Evolutionary conservation across 2,888 invertebrate species (phyloP).

Genomic region (Caenorhabditis sp.): DNA sequence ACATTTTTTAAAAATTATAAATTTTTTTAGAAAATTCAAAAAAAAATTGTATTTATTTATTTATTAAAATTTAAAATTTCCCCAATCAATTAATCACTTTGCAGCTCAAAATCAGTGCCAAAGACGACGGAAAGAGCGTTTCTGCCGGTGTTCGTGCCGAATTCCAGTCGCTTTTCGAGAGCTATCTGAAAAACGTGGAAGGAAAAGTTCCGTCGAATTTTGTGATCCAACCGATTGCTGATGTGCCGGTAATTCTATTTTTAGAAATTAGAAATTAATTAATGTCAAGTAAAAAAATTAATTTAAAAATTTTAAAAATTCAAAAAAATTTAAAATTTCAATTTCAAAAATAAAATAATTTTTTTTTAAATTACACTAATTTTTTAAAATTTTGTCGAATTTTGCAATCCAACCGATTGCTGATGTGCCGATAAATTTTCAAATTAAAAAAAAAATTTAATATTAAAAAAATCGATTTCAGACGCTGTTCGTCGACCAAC

Average conservation of each 20-base stretch:
- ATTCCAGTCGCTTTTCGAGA: conserved; percentile 51
- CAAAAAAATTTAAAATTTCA: no score
- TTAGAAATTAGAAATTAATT: no score
- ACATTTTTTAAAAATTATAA: not conserved
- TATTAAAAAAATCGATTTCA: conserved; percentile 10
- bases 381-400: conserved; percentile 57
- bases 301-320: no score
- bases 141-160: conserved; percentile 48
- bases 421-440: conserved; percentile 30
- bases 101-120: conserved; percentile 47
- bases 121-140: conserved; percentile 27
- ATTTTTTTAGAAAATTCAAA: no score
- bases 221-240: conserved; percentile 60
- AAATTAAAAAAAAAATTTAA: not conserved
- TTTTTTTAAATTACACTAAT: no score
- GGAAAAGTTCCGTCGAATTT: conserved; percentile 62
- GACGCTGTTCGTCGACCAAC: conserved; percentile 64
- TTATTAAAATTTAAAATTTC: not conserved
- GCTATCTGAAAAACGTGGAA: conserved; percentile 54
- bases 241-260: conserved; percentile 41
- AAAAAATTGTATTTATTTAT: no score
- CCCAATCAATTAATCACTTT: not conserved
- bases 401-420: conserved; percentile 63
- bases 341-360: no score
- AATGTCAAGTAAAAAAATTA: no score